Evolutionary conservation across 2,888 invertebrate species (phyloP).

Genomic region (Perizoma affinitatum): DNA sequence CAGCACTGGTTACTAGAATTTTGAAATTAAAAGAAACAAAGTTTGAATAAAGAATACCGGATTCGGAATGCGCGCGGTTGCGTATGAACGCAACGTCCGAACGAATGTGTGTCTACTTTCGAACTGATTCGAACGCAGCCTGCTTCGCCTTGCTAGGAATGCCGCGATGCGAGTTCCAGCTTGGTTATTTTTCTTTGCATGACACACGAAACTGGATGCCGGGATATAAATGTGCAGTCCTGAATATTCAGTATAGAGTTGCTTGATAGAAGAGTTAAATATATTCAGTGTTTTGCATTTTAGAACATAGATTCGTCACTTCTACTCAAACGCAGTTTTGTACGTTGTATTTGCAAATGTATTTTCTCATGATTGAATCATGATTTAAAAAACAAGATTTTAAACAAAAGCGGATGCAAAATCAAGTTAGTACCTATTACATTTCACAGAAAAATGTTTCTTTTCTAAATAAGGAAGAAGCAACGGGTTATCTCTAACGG

Average conservation of each 20-base stretch:
- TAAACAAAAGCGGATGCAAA: constrained; percentile 16
- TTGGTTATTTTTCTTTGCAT: constrained; percentile 62
- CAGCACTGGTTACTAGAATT: constrained; percentile 67
- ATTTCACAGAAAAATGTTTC: constrained; percentile 13
- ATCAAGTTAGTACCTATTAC: constrained; percentile 7
- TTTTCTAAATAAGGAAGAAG: constrained; percentile 34
- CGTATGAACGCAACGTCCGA: constrained; percentile 62
- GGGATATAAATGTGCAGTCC: constrained; percentile 40
- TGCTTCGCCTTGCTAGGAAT: constrained; percentile 69
- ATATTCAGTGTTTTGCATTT: too few species aligned
- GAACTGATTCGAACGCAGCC: constrained; percentile 62
- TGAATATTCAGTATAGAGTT: constrained; percentile 12
- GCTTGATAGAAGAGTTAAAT: too few species aligned
- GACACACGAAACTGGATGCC: constrained; percentile 59
- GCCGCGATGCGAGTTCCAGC: constrained; percentile 66
- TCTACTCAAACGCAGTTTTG: too few species aligned
- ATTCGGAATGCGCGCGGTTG: constrained; percentile 54
- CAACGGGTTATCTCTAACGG: constrained; percentile 36
- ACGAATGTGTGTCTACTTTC: constrained; percentile 72
- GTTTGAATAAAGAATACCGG: constrained; percentile 53
- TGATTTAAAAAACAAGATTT: background rate
- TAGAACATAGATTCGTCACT: too few species aligned
- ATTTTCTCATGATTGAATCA: too few species aligned
- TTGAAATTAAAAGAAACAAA: constrained; percentile 41
- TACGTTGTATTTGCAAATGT: too few species aligned